Percentiles rank a stretch among this genome's conserved stretches.
These are phyloP conservation scores for Camarhynchus parvulus DNA, from an alignment of 2,113 vertebrate species.

Conservation along the genomic window DNA sequence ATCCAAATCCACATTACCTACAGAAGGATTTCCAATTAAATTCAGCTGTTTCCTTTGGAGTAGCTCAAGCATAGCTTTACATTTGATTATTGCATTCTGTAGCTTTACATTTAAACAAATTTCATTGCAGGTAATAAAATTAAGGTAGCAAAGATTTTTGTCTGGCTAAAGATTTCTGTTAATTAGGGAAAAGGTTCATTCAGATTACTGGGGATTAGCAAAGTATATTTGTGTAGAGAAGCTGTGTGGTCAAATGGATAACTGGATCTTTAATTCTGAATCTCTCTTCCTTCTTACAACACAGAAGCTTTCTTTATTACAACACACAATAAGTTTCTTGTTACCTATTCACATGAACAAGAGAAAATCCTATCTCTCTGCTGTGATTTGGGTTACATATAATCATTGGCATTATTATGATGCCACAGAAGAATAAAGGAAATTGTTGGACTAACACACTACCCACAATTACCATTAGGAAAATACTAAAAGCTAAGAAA, in stretches of 20 bases:
- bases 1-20: background rate
- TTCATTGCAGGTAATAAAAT: background rate
- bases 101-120: background rate
- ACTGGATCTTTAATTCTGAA: conserved; percentile 13
- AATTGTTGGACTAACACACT: background rate
- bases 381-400: background rate
- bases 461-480: background rate
- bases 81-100: background rate
- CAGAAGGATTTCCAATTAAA: background rate
- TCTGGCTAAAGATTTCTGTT: conserved; percentile 9
- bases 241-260: background rate
- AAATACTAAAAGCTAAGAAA: background rate
- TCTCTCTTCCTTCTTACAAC: background rate
- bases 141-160: background rate
- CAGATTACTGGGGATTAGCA: background rate
- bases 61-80: background rate
- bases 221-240: background rate
- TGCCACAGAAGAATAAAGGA: background rate
- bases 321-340: background rate
- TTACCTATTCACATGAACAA: background rate
- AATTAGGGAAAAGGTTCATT: background rate
- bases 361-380: background rate
- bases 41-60: background rate
- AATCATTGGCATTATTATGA: background rate
- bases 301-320: background rate